Base-by-base conservation (phyloP, 2,797 vertebrate genomes). In the Rallus crepitans region DNA sequence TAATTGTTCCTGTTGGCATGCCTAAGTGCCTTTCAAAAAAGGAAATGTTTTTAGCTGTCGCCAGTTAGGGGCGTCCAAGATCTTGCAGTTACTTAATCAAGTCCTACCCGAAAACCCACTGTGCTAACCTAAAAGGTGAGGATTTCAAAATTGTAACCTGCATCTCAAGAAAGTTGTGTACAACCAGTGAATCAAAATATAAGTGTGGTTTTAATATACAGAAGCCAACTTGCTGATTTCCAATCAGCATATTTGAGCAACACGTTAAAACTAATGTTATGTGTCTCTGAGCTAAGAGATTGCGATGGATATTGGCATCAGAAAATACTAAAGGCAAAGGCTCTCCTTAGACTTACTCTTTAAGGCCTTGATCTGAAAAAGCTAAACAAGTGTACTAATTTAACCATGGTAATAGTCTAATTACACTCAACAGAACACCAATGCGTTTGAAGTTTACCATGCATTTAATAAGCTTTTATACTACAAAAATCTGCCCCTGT, bases 311-410 rank as follows among this genome's bases (percentile, higher is more conserved):
- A 83, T 78, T 88, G 90, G 55, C 69, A 78, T 72, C 63, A 39
- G 69, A 78, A 94, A 88, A 86, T 45, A 93, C 21, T 83, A 87
- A 61, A 90, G 33, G 55, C 87, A 84, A 87, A 68, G 75, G 31
- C 72, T 92, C 84, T 91, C 76, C 69, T 97, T 85, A 90, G 72
- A 88, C n/a, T 87, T 42, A 55, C 19, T 55, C 70, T 89, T 91
- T 31, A 90, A 94, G 85, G 85, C 65, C 92, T 89, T 24, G 2
- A 78, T 78, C 79, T 89, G 75, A 55, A 89, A 90, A 77, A 92
- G 16, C 12, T 31, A 84, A 93, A 73, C 64, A 91, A 89, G 90
- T 83, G 69, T 60, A 83, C 89, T 94, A 91, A 96, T 94, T 92
- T 95, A 93, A 79, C 87, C 75, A 79, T 37, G 72, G 85, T 88